A percentile compares a stretch with the other conserved stretches of the same genome.
These are phyloP conservation scores for Julus scandinavius DNA, from an alignment of 2,888 invertebrate species.

Conservation along the genomic window DNA sequence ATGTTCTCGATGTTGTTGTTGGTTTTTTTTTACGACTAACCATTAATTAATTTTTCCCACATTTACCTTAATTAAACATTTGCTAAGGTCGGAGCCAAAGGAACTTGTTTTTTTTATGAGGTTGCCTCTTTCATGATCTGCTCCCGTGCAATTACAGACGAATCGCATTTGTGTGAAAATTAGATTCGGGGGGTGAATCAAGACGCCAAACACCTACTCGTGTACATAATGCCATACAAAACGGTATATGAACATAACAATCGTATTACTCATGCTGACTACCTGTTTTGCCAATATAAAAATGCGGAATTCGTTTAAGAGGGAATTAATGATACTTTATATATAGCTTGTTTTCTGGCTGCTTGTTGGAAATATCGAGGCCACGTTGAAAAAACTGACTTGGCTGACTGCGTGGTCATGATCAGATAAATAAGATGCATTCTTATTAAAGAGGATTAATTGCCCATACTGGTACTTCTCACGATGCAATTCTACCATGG, in stretches of 20 bases:
- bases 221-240: background rate
- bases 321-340: background rate
- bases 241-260: background rate
- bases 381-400: background rate
- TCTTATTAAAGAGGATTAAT: background rate
- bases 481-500: too few relatives aligned
- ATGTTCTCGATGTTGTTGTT: conserved; percentile 29
- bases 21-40: background rate
- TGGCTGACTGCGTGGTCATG: background rate
- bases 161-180: background rate
- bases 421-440: background rate
- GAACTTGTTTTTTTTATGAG: conserved; percentile 26
- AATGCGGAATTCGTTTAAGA: background rate
- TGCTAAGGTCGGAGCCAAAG: conserved; percentile 5
- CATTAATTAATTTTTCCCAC: conserved; percentile 36
- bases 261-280: background rate
- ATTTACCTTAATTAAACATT: conserved; percentile 40
- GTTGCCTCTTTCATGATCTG: conserved; percentile 23
- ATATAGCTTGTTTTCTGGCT: background rate
- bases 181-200: conserved; percentile 5
- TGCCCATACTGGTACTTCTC: too few relatives aligned
- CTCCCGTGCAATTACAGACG: conserved; percentile 11
- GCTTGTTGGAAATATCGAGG: conserved; percentile 6
- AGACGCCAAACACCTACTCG: conserved; percentile 15
- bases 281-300: background rate